A percentile compares a stretch with the other conserved stretches of the same genome.
Conservation (phyloP, 1,140 invertebrate genomes). For the Saccostrea glomerata region DNA sequence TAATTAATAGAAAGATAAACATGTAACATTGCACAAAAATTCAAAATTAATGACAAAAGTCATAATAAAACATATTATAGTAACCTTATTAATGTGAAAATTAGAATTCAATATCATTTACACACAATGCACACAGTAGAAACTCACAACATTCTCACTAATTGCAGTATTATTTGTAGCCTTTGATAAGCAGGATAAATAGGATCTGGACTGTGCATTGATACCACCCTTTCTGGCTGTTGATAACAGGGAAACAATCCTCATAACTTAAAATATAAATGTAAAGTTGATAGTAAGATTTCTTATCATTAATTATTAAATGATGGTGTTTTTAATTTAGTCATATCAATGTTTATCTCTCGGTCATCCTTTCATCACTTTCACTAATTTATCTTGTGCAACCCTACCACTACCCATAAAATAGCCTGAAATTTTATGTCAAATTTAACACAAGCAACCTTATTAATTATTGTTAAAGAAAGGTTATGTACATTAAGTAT, state of each 20-base stretch:
- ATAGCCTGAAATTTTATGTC: too few species aligned
- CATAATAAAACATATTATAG: not conserved
- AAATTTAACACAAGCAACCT: too few species aligned
- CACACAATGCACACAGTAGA: not conserved
- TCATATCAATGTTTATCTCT: too few species aligned
- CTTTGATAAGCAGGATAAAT: slow-evolving; percentile 17
- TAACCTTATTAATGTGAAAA: not conserved
- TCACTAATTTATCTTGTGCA: too few species aligned
- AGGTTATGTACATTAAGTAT: too few species aligned
- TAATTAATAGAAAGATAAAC: not conserved
- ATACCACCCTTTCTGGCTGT: not conserved
- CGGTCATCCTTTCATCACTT: too few species aligned
- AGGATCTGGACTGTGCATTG: not conserved
- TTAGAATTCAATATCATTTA: not conserved
- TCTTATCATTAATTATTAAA: too few species aligned
- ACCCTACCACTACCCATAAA: too few species aligned
- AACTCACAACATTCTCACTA: not conserved
- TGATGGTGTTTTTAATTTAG: too few species aligned
- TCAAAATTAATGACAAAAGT: not conserved
- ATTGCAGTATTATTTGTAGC: not conserved
- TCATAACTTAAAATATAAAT: slow-evolving; percentile 17
- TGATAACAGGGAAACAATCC: not conserved
- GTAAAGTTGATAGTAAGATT: too few species aligned
- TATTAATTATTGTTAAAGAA: too few species aligned
- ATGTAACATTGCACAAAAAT: not conserved